Base-by-base conservation (phyloP, 2,888 invertebrate species). In the Rugalucina vietnamica region DNA sequence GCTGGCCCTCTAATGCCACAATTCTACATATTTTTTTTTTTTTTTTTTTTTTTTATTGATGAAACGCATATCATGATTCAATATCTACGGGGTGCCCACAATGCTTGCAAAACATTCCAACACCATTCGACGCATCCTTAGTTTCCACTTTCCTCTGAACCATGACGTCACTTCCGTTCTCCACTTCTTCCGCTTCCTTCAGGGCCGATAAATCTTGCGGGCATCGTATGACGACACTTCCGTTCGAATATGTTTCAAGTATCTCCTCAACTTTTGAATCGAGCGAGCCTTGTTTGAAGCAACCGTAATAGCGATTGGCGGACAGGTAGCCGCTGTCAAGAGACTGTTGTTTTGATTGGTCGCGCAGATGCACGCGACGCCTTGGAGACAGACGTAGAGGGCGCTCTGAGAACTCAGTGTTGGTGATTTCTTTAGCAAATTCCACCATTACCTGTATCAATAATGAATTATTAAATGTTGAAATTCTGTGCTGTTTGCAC, bases 191-290 rank as follows among this genome's bases (percentile, higher is more conserved):
- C 3, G 50, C 79, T 65, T 84, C 86, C 3, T 74, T 65, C 29
- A 83, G 71, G 43, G 85, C 84, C 3, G 79, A 74, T 29, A 84
- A 72, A 70, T 83, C 80, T 74, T 87, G 73, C 8, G 82, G 84
- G 37, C 82, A 87, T 79, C 85, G 86, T 54, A 87, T 79, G 2
- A 88, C 86, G 2, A 79, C 79, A 21, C 69, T 82, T 14, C 88
- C 88, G 57, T 88, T 88, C 18, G 86, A 88, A 43, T 90, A 90
- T 0, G 89, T 89, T 76, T 94, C 94, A 12, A 94, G 89, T 57
- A 94, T 94, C 78, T 94, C 94, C 69, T 94, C 94, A 12, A 94
- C 93, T 81, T 94, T 94, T 49, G 94, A 94, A 85, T 94, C 94
- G 0, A 94, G 91, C 18, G 94, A 94, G 5, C 91, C 93, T 86